A percentile compares a stretch with the other conserved stretches of the same genome.
phyloP scores from a whole-genome alignment of 1,140 invertebrate genomes.

The Hermatobates lingyangjiaoensis region DNA sequence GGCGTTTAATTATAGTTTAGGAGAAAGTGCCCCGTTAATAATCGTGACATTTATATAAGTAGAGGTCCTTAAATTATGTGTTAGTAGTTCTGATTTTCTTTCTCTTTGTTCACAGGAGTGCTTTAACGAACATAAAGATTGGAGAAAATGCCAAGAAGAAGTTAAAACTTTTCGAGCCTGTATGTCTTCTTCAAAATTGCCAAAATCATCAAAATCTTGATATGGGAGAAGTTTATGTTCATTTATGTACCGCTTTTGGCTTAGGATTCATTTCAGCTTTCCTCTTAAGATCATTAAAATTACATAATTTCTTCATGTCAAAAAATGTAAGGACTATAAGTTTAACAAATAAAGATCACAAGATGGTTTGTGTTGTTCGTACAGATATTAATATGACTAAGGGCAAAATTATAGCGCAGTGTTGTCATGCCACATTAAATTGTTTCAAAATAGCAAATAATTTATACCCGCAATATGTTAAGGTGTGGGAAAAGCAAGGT shows the following conservation, averaged over 20 bases:
- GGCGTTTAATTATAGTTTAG: too few species aligned
- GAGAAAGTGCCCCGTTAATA: too few species aligned
- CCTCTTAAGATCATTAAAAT: background rate
- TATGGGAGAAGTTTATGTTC: too few species aligned
- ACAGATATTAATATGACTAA: conserved; percentile 86
- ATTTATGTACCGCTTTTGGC: background rate
- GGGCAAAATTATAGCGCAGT: conserved; percentile 85
- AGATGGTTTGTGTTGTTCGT: conserved; percentile 70
- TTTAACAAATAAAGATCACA: conserved; percentile 20
- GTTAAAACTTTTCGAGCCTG: conserved; percentile 60
- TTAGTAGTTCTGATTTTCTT: too few species aligned
- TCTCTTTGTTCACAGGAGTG: conserved; percentile 55
- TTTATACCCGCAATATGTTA: conserved; percentile 39
- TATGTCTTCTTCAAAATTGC: too few species aligned
- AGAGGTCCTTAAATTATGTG: too few species aligned
- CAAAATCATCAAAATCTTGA: too few species aligned
- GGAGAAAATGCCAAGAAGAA: conserved; percentile 71
- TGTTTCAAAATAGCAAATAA: conserved; percentile 49
- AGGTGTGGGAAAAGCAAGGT: conserved; percentile 54
- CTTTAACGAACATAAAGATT: conserved; percentile 69
- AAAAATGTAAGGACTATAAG: background rate
- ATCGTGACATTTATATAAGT: too few species aligned
- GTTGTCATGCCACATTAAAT: conserved; percentile 69
- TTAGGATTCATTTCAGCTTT: background rate
- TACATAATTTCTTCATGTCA: background rate